phyloP scores from a whole-genome alignment of 2,797 vertebrate species.

The Syngnathus rostellatus region DNA sequence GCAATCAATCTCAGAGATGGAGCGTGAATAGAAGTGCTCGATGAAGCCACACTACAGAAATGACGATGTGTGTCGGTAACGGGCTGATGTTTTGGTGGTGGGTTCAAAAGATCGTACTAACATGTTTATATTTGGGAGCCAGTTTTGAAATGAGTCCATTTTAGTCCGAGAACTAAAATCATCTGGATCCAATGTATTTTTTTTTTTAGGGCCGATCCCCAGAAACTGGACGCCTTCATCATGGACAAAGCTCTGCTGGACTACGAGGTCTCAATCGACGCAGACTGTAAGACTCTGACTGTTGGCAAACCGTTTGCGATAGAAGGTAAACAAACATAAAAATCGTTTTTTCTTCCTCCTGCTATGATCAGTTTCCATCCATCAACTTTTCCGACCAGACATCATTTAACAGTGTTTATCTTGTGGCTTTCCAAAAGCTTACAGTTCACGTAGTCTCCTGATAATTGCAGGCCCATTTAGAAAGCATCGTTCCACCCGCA shows the following conservation, averaged over 20 bases:
- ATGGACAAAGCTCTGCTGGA: conserved; percentile 99
- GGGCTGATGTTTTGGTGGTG: not conserved
- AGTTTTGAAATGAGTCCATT: not conserved
- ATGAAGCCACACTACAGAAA: not conserved
- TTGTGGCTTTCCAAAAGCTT: conserved; percentile 41
- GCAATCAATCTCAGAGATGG: not conserved
- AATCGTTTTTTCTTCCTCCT: not conserved
- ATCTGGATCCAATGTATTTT: too few relatives aligned
- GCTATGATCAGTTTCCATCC: not conserved
- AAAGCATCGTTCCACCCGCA: conserved; percentile 37
- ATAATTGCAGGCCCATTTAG: conserved; percentile 57
- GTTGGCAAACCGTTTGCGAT: conserved; percentile 98
- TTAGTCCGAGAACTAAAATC: too few relatives aligned
- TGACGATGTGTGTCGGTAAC: not conserved
- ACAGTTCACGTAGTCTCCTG: conserved; percentile 23
- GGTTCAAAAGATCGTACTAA: not conserved
- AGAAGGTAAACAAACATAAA: conserved; percentile 74
- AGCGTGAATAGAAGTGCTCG: not conserved
- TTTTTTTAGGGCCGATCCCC: conserved; percentile 80
- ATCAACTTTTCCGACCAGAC: not conserved
- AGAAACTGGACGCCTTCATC: conserved; percentile 95
- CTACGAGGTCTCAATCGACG: conserved; percentile 97
- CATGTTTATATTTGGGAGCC: not conserved
- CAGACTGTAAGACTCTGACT: conserved; percentile 92
- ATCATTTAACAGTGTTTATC: conserved; percentile 27